These are phyloP conservation scores for Periophthalmus modestus DNA, from an alignment of 2,113 vertebrate species.

Conservation along the genomic window DNA sequence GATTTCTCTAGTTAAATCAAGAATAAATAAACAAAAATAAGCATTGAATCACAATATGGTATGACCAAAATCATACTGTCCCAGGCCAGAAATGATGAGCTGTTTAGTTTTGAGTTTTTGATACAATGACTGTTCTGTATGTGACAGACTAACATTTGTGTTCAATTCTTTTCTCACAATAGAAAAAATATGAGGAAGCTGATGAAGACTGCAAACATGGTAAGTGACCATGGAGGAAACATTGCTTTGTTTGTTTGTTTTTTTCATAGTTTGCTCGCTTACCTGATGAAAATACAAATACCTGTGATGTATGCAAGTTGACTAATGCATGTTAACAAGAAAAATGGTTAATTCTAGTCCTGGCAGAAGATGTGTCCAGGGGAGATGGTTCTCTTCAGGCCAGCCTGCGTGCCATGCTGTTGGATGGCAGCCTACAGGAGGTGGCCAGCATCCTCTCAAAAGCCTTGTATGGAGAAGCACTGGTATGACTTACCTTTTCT, in stretches of 20 bases:
- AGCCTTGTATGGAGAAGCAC: slow-evolving; percentile 93
- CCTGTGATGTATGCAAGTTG: neutral
- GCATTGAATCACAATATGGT: no score
- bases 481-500: slow-evolving; percentile 80
- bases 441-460: slow-evolving; percentile 92
- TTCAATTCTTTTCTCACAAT: slow-evolving; percentile 57
- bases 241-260: neutral
- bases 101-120: no score
- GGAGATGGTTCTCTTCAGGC: slow-evolving; percentile 87
- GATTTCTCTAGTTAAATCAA: no score
- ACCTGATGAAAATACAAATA: neutral
- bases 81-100: no score
- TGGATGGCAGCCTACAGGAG: slow-evolving; percentile 94
- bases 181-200: slow-evolving; percentile 99
- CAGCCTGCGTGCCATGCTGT: slow-evolving; percentile 89
- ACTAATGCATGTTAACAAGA: neutral
- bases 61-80: no score
- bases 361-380: slow-evolving; percentile 89
- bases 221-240: slow-evolving; percentile 67
- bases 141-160: slow-evolving; percentile 3
- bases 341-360: slow-evolving; percentile 74
- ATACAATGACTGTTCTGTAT: neutral
- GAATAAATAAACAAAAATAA: no score
- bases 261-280: neutral
- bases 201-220: slow-evolving; percentile 98